Base-by-base conservation (phyloP, 2,113 vertebrate species). In the Leucoraja erinaceus region DNA sequence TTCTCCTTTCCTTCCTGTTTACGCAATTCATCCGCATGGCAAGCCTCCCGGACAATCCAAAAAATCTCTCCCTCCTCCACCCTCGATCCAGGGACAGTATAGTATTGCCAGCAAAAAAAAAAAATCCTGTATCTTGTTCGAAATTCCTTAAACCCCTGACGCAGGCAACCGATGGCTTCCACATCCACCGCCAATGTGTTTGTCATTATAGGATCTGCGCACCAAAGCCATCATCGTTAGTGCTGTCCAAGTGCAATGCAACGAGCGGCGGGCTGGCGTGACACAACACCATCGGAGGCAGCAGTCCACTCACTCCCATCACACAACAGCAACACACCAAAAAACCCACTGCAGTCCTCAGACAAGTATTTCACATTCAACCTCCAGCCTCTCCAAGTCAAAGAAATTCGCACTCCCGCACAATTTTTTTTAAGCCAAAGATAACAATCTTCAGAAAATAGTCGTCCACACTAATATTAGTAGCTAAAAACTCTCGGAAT, bases 171-270 rank as follows among this genome's bases (percentile, higher is more conserved):
- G 94, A 95, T 95, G 94, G 96, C 94, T 95, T 96, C 93, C 95
- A 95, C 94, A 94, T 95, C 94, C 94, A 94, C 66, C 95, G 94
- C 96, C 96, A 96, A 97, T 97, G 96, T 98, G 97, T 97, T 97
- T 97, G 96, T 96, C 96, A 97, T 98, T 98, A 98, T 33, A 70
- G 88, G 20, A 11, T 72, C 47, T 91, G 66, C 63, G 88, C 88
- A 72, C 33, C 70, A 66, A 20, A 91, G 88, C 66, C 88, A 91
- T 91, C 88, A 91, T 10, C n/a, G 20, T 7, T 18, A 61, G 83
- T 10, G 22, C 25, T 68, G 86, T 68, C 86, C 86, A 68, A 70
- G 63, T 38, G 14, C 61, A 86, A 63, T 86, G 83, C 83, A 86
- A 25, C 83, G 28, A 59, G 83, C 56, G 56, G 83, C 56, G 56